Conservation (phyloP, 2,797 vertebrate species). For the Gallinago nigripennis region DNA sequence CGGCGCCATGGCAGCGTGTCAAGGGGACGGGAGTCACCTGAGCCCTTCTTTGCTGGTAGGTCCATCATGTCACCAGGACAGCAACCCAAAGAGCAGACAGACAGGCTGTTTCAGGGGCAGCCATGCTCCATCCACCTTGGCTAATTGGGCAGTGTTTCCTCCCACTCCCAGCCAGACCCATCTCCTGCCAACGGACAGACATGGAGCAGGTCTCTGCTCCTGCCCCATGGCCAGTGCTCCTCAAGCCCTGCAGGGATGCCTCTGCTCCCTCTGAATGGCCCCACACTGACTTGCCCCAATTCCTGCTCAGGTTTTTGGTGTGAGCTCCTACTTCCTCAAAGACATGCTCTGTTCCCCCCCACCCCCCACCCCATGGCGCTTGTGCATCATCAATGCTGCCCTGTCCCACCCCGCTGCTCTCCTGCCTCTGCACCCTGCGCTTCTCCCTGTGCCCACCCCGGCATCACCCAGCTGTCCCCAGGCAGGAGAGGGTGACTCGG, state of each 20-base stretch:
- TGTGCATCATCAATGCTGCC: rapidly evolving
- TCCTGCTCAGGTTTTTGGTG: not conserved
- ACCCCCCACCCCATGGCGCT: too few species aligned
- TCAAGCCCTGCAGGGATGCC: not conserved
- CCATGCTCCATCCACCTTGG: rapidly evolving
- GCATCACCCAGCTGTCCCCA: not conserved
- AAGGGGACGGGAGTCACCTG: not conserved
- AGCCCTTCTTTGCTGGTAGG: not conserved
- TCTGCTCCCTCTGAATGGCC: not conserved
- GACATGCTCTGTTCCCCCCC: not conserved
- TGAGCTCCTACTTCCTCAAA: rapidly evolving
- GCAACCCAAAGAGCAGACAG: not conserved
- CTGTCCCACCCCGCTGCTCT: not conserved
- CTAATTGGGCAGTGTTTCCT: not conserved
- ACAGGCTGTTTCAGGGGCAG: not conserved
- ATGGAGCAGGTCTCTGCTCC: not conserved
- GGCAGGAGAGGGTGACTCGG: not conserved
- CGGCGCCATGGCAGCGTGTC: rapidly evolving
- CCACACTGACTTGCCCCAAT: not conserved
- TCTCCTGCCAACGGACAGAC: rapidly evolving
- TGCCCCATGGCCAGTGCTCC: rapidly evolving
- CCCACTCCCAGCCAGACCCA: not conserved
- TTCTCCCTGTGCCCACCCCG: not conserved
- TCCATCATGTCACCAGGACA: not conserved
- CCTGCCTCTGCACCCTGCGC: not conserved